Base-by-base conservation (phyloP, 2,888 invertebrate genomes). In the Ephialtes manifestator region DNA sequence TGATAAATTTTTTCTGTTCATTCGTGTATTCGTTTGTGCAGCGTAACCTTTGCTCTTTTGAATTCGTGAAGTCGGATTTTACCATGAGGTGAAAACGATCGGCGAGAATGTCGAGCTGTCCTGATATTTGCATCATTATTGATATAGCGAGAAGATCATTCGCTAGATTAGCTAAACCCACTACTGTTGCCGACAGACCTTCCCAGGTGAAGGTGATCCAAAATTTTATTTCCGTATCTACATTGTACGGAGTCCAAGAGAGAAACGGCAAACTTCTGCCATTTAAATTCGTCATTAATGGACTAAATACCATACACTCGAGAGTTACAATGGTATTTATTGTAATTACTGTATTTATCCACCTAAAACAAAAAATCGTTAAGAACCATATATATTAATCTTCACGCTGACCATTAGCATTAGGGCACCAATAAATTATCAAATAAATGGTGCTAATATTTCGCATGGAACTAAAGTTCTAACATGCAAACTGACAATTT, bases 111-210 rank as follows among this genome's bases (percentile, higher is more conserved):
- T 63, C 63, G 35, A 63, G 63, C 7, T 63, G 63, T 35, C 15
- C n/a, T 4, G 63, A 63, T 35, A 63, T 63, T n/a, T 63, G 63
- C 35, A 31, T 35, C 63, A 63, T 63, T 10, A 78, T 55, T 4
- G 70, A 55, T 67, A 67, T 58, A 68, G 55, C 53, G 4, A 78
- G 18, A 20, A 78, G 67, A 35, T 67, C 68, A 24, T 78, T 35
- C 15, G 51, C 78, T 28, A 67, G 48, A 11, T 67, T 24, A 11
- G 65, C 70, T 46, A 53, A 31, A 39, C 65, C n/a, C 20, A 53
- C 51, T 5, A 18, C 28, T 8, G 39, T 58, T n/a, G 55, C 55
- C 15, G 53, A 67, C 1, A 78, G 46, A 13, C 65, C 67, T 46
- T 78, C 68, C 7, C 65, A 35, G 48, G 28, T 24, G 58, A 39